Conservation (phyloP, 2,113 vertebrate species). For the Oostethus manadensis region DNA sequence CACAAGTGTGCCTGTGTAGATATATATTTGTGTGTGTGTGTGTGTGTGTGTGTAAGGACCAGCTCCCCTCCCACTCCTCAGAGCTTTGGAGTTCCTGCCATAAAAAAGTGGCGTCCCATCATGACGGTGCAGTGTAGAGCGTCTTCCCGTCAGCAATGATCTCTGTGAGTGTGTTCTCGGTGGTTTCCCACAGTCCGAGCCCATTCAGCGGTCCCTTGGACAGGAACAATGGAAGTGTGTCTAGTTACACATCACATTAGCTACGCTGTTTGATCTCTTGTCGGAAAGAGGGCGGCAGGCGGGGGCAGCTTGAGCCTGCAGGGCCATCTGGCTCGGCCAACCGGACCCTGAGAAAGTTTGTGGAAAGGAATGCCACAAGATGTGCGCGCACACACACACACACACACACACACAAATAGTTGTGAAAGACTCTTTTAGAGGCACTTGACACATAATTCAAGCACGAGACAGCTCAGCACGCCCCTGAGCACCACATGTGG, state of each 20-base stretch:
- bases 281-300: conserved; percentile 54
- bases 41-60: conserved; percentile 59
- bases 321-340: conserved; percentile 80
- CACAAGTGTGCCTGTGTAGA: conserved; percentile 21
- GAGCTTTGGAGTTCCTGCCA: conserved; percentile 60
- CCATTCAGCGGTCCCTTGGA: conserved; percentile 73
- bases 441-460: conserved; percentile 58
- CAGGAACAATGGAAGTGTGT: conserved; percentile 84
- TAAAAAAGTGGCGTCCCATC: conserved; percentile 54
- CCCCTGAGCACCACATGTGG: conserved; percentile 25
- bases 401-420: conserved; percentile 46
- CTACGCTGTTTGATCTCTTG: conserved; percentile 79
- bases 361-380: conserved; percentile 48
- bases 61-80: conserved; percentile 55
- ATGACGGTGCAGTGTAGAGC: conserved; percentile 42
- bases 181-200: conserved; percentile 83
- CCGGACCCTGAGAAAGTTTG: conserved; percentile 70
- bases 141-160: conserved; percentile 68
- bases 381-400: conserved; percentile 34
- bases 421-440: conserved; percentile 60
- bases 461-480: conserved; percentile 40
- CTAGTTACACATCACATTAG: conserved; percentile 88
- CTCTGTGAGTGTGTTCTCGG: conserved; percentile 79
- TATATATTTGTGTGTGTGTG: conserved; percentile 52
- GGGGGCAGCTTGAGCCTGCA: conserved; percentile 44